A percentile compares a stretch with the other conserved stretches of the same genome.
Evolutionary conservation across 2,113 vertebrate species (phyloP).

Genomic region (Rhabdornis inornatus): DNA sequence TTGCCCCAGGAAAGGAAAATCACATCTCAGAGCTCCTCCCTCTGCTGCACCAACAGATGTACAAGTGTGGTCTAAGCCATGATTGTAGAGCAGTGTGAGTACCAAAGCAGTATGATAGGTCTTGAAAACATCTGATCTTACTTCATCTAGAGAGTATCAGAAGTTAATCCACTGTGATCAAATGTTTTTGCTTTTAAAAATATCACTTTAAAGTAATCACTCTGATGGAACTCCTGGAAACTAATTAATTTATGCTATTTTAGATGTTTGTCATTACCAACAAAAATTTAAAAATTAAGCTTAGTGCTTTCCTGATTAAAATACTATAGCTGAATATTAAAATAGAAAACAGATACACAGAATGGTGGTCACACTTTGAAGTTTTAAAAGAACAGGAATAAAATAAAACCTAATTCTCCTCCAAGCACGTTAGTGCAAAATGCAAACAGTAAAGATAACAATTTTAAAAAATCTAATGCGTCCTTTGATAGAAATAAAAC

Average conservation of each 20-base stretch:
- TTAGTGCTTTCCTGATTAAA: neutral
- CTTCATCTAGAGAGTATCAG: neutral
- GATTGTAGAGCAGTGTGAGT: neutral
- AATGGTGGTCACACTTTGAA: neutral
- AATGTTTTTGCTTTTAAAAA: neutral
- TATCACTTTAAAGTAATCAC: neutral
- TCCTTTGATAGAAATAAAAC: neutral
- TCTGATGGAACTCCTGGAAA: neutral
- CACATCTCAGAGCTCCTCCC: neutral
- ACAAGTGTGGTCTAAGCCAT: neutral
- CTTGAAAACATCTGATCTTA: neutral
- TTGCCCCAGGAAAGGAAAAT: neutral
- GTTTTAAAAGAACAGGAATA: neutral
- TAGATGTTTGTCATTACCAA: neutral
- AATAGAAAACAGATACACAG: neutral
- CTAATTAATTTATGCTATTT: neutral
- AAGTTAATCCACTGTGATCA: neutral
- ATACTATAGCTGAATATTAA: neutral
- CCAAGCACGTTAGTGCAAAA: neutral
- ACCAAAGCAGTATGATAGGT: neutral
- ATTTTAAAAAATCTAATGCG: neutral
- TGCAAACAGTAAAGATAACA: neutral
- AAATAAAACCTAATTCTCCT: neutral
- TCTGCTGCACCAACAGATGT: neutral
- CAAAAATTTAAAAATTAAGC: neutral